Evolutionary conservation across 2,888 invertebrate genomes (phyloP), one percentile per base, ranked within the genome.

Genomic region (Melanotus villosus): DNA sequence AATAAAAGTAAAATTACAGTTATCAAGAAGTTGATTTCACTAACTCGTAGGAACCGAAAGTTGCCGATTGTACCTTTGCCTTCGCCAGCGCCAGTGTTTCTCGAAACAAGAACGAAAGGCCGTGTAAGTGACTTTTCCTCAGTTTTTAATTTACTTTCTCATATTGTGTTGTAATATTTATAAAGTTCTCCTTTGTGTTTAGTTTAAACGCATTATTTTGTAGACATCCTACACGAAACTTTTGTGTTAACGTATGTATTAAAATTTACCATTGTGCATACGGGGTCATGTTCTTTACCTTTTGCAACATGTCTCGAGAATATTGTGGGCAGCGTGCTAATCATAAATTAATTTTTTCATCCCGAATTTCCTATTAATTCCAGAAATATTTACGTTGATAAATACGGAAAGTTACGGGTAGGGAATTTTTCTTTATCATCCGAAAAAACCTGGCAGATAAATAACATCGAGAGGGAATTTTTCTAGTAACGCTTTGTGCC

Each of bases 91-190:
- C 68, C 68, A 71, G 67, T 68, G 59, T 62, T 58, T 59, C 68
- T 68, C 36, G 45, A 85, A 85, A 86, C 85, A 86, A 85, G 85
- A 86, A 85, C 83, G 83, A 81, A 84, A 84, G 85, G 83, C 84
- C 77, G 85, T 82, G 86, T 86, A 85, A 86, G 86, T 86, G 84
- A 83, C 81, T 82, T 83, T 81, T 83, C 80, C 70, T 74, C 71
- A 71, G 70, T 66, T 67, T 68, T 64, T 57, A 43, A 21, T 68
- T 38, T 50, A 47, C 52, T 30, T 52, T 41, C 60, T 45, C 19
- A 34, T 57, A 43, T 23, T 47, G 16, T 68, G 41, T 63, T 43
- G 36, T 41, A 43, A 32, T 32, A 52, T 19, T 19, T n/a, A 14
- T 43, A 52, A 34, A 21, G 62, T 54, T 56, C 18, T 45, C 45